Percentiles rank a stretch among this genome's conserved stretches.
These are phyloP conservation scores for Escarpia spicata DNA, from an alignment of 2,888 invertebrate species.

Conservation along the genomic window DNA sequence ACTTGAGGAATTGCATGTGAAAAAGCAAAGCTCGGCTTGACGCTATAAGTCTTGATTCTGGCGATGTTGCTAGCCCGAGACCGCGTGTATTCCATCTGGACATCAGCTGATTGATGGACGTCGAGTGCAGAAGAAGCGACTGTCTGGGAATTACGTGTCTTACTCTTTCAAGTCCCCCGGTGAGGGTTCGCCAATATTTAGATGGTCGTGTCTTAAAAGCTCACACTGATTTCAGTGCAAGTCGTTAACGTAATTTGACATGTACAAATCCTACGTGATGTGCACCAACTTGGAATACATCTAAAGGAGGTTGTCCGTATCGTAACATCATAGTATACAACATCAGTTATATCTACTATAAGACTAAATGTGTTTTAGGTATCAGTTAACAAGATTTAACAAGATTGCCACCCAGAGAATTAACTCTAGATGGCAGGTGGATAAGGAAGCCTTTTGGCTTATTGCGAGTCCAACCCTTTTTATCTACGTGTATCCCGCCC, in stretches of 20 bases:
- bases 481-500: too few relatives aligned
- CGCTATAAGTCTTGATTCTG: background rate
- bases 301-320: too few relatives aligned
- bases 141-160: background rate
- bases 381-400: too few relatives aligned
- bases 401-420: too few relatives aligned
- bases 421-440: too few relatives aligned
- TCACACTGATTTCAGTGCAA: background rate
- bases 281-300: background rate
- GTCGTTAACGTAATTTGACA: background rate
- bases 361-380: too few relatives aligned
- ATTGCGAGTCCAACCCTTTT: too few relatives aligned
- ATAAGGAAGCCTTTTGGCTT: too few relatives aligned
- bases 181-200: background rate
- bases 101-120: slow-evolving; percentile 9
- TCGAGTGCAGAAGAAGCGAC: background rate
- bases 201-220: background rate
- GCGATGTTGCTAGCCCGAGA: background rate
- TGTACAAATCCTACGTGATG: background rate
- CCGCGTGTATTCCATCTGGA: slow-evolving; percentile 3
- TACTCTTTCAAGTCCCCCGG: background rate
- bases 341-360: too few relatives aligned
- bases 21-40: background rate
- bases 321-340: too few relatives aligned
- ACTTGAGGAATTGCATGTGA: background rate